Conservation (phyloP, 1,140 invertebrate genomes). For the Bradysia coprophila region DNA sequence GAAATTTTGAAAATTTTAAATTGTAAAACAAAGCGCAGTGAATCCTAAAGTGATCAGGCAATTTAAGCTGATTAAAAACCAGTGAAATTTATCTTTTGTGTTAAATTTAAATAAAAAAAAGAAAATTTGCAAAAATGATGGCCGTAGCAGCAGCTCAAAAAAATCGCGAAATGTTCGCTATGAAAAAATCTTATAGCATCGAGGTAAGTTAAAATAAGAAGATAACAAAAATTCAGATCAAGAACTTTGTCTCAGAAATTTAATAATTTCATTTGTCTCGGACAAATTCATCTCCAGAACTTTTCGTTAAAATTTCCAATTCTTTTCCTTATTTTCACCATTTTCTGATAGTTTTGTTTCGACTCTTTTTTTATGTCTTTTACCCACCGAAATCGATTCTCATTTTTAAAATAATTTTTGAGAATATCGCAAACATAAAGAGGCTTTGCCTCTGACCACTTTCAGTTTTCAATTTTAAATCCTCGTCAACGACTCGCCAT, state of each 20-base stretch:
- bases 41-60: conserved; percentile 1
- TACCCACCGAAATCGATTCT: too few relatives aligned
- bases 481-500: too few relatives aligned
- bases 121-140: conserved; percentile 34
- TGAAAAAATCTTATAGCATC: conserved; percentile 92
- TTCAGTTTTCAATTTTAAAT: too few relatives aligned
- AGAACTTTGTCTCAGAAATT: background rate
- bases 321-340: too few relatives aligned
- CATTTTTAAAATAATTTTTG: too few relatives aligned
- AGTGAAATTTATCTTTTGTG: background rate
- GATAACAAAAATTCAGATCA: background rate
- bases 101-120: conserved; percentile 5
- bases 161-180: conserved; percentile 84
- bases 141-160: conserved; percentile 75
- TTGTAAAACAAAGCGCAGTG: background rate
- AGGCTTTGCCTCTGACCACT: too few relatives aligned
- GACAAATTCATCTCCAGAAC: too few relatives aligned
- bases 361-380: too few relatives aligned
- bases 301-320: too few relatives aligned
- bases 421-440: too few relatives aligned
- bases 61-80: conserved; percentile 1
- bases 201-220: conserved; percentile 50
- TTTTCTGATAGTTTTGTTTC: too few relatives aligned
- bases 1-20: background rate
- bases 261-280: too few relatives aligned